phyloP scores from a whole-genome alignment of 2,888 invertebrate genomes.

The Didymodactylos carnosus region DNA sequence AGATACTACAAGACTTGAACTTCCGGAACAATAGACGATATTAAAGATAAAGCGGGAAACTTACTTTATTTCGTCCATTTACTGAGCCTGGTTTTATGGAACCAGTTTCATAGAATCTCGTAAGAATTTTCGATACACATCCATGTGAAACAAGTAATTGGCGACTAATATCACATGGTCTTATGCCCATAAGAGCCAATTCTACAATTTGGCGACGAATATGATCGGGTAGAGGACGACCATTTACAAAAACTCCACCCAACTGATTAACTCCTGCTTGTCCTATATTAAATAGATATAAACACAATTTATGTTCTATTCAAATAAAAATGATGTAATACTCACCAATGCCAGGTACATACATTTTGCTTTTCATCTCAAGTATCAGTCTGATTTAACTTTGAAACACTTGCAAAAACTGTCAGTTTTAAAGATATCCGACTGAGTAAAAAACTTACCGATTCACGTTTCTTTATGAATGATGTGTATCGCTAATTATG shows the following conservation, averaged over 20 bases:
- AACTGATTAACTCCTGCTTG: conserved; percentile 54
- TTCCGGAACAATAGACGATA: too few relatives aligned
- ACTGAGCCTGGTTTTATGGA: conserved; percentile 27
- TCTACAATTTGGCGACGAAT: conserved; percentile 79
- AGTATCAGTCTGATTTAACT: too few relatives aligned
- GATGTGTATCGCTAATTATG: too few relatives aligned
- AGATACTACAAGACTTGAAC: too few relatives aligned
- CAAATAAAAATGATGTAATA: not conserved
- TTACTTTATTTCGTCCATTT: not conserved
- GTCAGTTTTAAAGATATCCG: too few relatives aligned
- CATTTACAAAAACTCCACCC: conserved; percentile 89
- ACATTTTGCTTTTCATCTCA: conserved; percentile 13
- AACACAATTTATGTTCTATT: not conserved
- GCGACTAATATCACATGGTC: conserved; percentile 86
- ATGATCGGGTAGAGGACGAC: conserved; percentile 81
- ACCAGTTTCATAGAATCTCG: conserved; percentile 85
- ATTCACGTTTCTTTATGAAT: too few relatives aligned
- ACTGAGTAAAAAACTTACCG: too few relatives aligned
- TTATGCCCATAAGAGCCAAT: conserved; percentile 71
- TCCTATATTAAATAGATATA: not conserved
- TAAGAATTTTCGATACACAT: conserved; percentile 86
- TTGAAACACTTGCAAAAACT: too few relatives aligned
- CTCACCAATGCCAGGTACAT: conserved; percentile 14
- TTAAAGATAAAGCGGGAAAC: too few relatives aligned
- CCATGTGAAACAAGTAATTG: conserved; percentile 86